phyloP scores from a whole-genome alignment of 2,888 invertebrate species.

The Perizoma flavofasciatum region DNA sequence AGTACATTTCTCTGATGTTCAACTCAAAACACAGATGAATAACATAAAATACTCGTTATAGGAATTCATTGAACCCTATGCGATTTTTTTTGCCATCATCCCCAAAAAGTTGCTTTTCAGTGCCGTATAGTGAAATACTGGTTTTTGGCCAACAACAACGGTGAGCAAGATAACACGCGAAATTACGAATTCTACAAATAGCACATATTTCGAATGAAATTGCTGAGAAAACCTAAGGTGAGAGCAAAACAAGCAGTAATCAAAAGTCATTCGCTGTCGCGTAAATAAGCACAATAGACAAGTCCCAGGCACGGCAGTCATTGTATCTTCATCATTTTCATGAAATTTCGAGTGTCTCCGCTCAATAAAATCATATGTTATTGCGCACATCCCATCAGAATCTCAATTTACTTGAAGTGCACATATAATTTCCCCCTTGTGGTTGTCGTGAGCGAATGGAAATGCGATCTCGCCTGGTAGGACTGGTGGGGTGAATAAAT shows the following conservation, averaged over 20 bases:
- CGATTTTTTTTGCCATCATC: too few relatives aligned
- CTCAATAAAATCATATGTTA: constrained; percentile 40
- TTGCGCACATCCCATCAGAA: constrained; percentile 40
- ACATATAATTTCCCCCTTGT: constrained; percentile 47
- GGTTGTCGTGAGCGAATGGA: constrained; percentile 54
- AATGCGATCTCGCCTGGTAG: constrained; percentile 54
- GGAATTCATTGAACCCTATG: too few relatives aligned
- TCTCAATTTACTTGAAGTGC: constrained; percentile 53
- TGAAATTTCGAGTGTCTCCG: constrained; percentile 38
- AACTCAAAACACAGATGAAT: too few relatives aligned
- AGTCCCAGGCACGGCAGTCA: constrained; percentile 11
- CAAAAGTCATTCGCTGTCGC: background rate
- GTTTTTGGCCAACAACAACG: too few relatives aligned
- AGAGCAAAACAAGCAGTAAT: constrained; percentile 2
- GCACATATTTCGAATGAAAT: too few relatives aligned
- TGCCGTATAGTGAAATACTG: too few relatives aligned
- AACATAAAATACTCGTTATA: too few relatives aligned
- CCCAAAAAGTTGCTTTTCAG: too few relatives aligned
- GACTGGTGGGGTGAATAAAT: constrained; percentile 67
- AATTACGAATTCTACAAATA: too few relatives aligned
- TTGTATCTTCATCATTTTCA: constrained; percentile 36
- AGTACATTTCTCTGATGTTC: too few relatives aligned
- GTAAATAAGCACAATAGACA: constrained; percentile 16
- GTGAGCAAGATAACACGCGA: too few relatives aligned
- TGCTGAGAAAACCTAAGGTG: too few relatives aligned